Conservation (phyloP, 2,888 invertebrate genomes). For the Ophioninae sp. region DNA sequence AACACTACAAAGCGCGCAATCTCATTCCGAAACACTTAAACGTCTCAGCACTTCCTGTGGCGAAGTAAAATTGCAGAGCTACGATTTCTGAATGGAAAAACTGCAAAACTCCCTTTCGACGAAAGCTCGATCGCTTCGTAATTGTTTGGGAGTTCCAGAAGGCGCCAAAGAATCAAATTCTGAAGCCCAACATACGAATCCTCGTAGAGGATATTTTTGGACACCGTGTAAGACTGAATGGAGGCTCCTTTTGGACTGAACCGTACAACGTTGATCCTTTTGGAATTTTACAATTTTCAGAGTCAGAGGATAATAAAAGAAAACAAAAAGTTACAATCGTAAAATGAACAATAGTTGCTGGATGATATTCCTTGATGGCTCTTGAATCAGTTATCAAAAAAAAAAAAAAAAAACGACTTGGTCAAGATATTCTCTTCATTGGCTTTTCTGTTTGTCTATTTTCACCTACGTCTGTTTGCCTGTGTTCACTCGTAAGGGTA, state of each 20-base stretch:
- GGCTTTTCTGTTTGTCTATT: neutral
- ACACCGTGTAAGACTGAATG: no score
- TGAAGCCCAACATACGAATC: no score
- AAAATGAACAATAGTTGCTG: constrained; percentile 17
- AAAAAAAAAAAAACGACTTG: constrained; percentile 37
- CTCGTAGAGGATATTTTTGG: no score
- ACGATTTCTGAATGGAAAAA: neutral
- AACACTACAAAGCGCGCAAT: constrained; percentile 21
- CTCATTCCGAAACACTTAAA: constrained; percentile 9
- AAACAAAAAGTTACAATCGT: constrained; percentile 24
- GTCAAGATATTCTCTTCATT: constrained; percentile 23
- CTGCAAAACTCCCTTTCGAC: neutral
- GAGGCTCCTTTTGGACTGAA: no score
- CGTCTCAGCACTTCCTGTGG: neutral
- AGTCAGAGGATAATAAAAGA: neutral
- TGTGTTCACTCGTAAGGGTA: neutral
- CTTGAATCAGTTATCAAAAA: constrained; percentile 33
- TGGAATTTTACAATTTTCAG: neutral
- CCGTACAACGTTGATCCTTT: neutral
- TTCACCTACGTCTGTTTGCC: neutral
- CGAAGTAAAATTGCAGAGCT: neutral
- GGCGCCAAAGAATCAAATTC: no score
- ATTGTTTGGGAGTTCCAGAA: neutral
- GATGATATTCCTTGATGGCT: constrained; percentile 46
- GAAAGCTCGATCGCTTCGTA: neutral